Evolutionary conservation across 1,140 invertebrate genomes (phyloP).

Genomic region (Colletes latitarsis): DNA sequence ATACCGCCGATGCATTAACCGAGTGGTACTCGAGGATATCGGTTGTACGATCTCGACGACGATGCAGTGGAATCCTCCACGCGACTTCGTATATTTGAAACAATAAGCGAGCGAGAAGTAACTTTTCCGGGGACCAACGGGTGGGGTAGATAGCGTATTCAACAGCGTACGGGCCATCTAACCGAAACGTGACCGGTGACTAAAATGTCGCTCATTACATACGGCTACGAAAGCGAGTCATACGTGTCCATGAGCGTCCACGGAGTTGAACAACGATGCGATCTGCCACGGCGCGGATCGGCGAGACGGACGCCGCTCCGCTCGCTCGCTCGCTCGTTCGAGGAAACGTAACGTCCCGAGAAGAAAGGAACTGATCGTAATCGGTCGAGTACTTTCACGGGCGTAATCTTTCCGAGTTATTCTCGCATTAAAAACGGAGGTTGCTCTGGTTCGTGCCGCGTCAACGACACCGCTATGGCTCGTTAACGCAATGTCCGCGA

Average conservation of each 20-base stretch:
- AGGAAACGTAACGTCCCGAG: conserved; percentile 23
- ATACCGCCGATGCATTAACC: conserved; percentile 1
- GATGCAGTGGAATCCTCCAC: conserved; percentile 7
- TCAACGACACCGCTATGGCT: conserved; percentile 33
- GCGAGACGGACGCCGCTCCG: conserved; percentile 8
- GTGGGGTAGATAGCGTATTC: conserved; percentile 45
- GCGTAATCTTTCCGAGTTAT: conserved; percentile 26
- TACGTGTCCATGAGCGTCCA: conserved; percentile 48
- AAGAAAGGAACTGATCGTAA: conserved; percentile 33
- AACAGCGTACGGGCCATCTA: conserved; percentile 52
- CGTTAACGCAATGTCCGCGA: neutral
- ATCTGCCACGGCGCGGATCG: neutral
- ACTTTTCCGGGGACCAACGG: conserved; percentile 25
- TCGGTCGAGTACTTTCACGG: conserved; percentile 37
- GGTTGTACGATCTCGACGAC: conserved; percentile 3
- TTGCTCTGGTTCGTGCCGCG: conserved; percentile 19
- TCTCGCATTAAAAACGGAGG: conserved; percentile 28
- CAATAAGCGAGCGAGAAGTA: conserved; percentile 32
- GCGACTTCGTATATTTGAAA: conserved; percentile 37
- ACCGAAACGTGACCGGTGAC: conserved; percentile 62
- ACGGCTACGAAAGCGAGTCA: conserved; percentile 42
- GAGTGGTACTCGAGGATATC: neutral
- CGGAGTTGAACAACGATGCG: conserved; percentile 14
- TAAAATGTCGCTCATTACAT: conserved; percentile 62
- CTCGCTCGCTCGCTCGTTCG: conserved; percentile 8